Conservation (phyloP, 2,113 vertebrate genomes). For the Crotalus viridis region DNA sequence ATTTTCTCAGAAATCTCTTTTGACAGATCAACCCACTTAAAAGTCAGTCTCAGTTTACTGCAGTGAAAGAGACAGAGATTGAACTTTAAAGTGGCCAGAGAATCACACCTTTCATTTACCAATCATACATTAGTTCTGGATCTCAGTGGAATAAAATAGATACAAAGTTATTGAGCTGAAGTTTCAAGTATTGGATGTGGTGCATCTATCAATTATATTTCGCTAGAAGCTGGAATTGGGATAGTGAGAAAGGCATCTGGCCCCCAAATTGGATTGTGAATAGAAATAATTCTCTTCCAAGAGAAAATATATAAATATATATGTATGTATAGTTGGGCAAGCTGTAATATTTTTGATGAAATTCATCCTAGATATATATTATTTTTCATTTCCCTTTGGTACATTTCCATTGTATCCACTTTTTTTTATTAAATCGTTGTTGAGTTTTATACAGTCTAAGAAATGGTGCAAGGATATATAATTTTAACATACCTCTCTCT, state of each 20-base stretch:
- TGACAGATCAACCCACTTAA: conserved; percentile 47
- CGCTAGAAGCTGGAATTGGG: conserved; percentile 46
- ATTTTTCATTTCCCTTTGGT: background rate
- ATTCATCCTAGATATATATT: background rate
- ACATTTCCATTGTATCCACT: background rate
- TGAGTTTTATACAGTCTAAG: background rate
- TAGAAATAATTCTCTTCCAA: conserved; percentile 36
- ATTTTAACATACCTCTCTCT: background rate
- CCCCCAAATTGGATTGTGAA: background rate
- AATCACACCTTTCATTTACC: conserved; percentile 56
- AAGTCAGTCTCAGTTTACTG: conserved; percentile 52
- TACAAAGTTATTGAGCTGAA: conserved; percentile 60
- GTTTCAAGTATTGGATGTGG: conserved; percentile 52
- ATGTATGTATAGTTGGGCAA: conserved; percentile 34
- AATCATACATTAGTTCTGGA: conserved; percentile 48
- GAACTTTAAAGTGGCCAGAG: conserved; percentile 51
- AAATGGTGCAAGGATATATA: background rate
- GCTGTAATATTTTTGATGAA: background rate
- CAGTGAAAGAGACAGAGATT: conserved; percentile 60
- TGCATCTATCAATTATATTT: conserved; percentile 56
- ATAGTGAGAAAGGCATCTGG: conserved; percentile 35
- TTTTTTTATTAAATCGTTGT: background rate
- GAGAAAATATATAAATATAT: conserved; percentile 52
- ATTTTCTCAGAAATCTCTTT: conserved; percentile 56
- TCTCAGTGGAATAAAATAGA: conserved; percentile 60